Evolutionary conservation across 2,888 invertebrate genomes (phyloP).

Genomic region (Drosophila anomelani): DNA sequence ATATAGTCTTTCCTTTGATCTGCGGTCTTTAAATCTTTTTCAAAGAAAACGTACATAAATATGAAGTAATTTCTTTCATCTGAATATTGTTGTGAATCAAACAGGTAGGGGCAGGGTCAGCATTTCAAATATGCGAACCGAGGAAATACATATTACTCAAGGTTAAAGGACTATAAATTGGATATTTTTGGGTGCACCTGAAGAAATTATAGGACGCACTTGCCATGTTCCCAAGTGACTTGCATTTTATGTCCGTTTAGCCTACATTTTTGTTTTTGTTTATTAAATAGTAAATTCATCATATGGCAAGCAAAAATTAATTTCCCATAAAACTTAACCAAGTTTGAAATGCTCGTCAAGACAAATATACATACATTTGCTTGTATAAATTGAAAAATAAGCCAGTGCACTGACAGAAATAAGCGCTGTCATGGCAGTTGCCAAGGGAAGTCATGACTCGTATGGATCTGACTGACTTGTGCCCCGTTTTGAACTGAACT

Average conservation of each 20-base stretch:
- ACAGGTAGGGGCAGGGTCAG: neutral
- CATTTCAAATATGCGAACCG: neutral
- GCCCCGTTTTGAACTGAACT: neutral
- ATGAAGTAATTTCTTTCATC: conserved; percentile 18
- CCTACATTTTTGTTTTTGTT: neutral
- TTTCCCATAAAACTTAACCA: conserved; percentile 12
- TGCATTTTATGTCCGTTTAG: neutral
- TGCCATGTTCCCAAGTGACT: conserved; percentile 2
- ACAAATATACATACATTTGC: neutral
- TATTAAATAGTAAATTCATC: neutral
- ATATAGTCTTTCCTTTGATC: conserved; percentile 20
- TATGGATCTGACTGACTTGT: conserved; percentile 11
- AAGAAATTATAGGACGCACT: neutral
- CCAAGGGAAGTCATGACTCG: conserved; percentile 23
- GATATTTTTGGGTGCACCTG: neutral
- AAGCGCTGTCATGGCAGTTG: conserved; percentile 46
- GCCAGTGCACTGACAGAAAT: conserved; percentile 17
- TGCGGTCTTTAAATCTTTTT: conserved; percentile 27
- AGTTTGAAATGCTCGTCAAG: neutral
- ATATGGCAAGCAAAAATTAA: neutral
- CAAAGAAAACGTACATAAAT: conserved; percentile 9
- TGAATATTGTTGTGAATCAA: conserved; percentile 14
- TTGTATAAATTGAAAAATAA: conserved; percentile 16
- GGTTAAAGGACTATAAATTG: conserved; percentile 1
- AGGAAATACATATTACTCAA: neutral